phyloP scores from a whole-genome alignment of 2,797 vertebrate genomes.

The Mus spretus region DNA sequence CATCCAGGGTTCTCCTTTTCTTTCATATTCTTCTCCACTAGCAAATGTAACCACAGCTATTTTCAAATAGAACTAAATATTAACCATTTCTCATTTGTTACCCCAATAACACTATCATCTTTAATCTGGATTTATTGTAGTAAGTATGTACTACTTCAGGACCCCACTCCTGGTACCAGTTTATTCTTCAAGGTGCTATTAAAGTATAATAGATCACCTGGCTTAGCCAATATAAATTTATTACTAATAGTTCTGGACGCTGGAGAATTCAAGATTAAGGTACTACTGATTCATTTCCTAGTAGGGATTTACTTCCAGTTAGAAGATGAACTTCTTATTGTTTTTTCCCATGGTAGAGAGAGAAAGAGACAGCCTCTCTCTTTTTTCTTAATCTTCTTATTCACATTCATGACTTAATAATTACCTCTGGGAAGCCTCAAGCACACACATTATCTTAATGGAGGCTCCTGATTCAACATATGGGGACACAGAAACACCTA shows the following conservation, averaged over 20 bases:
- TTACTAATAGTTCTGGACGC: background rate
- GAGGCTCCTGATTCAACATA: background rate
- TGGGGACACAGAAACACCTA: background rate
- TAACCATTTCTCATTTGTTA: background rate
- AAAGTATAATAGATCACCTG: background rate
- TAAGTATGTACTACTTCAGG: background rate
- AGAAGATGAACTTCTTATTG: background rate
- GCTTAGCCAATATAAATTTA: background rate
- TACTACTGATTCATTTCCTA: background rate
- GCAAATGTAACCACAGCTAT: background rate
- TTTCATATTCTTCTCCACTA: background rate
- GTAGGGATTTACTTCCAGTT: background rate
- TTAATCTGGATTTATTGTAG: background rate
- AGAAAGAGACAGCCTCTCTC: background rate
- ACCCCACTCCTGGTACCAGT: background rate
- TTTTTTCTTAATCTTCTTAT: background rate
- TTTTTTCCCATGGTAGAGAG: background rate
- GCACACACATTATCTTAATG: background rate
- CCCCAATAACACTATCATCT: background rate
- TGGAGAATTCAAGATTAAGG: background rate
- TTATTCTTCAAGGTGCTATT: background rate
- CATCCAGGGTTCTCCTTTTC: background rate
- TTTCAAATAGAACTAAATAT: conserved; percentile 18
- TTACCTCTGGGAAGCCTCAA: background rate
- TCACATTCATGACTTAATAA: background rate